Percentiles rank a stretch among this genome's conserved stretches.
Evolutionary conservation across 92 coral and sea anemone species (phyloP).

Genomic region (Bergia sp.): DNA sequence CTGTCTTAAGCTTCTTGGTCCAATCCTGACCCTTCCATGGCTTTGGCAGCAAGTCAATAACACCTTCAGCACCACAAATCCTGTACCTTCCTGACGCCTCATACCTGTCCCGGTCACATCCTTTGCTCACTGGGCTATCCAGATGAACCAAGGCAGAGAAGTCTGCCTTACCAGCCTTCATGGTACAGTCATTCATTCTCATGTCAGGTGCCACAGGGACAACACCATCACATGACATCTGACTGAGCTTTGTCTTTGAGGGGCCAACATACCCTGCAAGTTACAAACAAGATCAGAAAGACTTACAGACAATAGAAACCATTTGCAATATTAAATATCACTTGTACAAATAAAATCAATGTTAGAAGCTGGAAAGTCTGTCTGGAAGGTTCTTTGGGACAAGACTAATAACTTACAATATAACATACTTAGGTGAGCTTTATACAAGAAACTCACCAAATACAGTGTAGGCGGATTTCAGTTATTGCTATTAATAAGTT

Average conservation of each 20-base stretch:
- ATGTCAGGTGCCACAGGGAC: conserved; percentile 69
- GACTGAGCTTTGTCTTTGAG: conserved; percentile 47
- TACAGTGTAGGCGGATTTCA: too few species aligned
- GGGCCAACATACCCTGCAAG: conserved; percentile 68
- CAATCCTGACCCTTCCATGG: conserved; percentile 74
- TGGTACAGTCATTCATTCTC: conserved; percentile 71
- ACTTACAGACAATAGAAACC: too few species aligned
- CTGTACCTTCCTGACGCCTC: conserved; percentile 84
- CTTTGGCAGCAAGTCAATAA: conserved; percentile 82
- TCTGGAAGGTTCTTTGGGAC: too few species aligned
- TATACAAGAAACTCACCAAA: too few species aligned
- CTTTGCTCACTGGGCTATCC: conserved; percentile 69
- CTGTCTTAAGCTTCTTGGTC: conserved; percentile 57
- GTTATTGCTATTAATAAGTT: too few species aligned
- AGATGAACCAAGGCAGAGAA: conserved; percentile 73
- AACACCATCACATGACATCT: conserved; percentile 78
- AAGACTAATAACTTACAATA: too few species aligned
- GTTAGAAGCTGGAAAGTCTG: too few species aligned
- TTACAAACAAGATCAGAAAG: background rate
- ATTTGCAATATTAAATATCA: too few species aligned
- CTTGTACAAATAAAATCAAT: too few species aligned
- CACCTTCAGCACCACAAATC: conserved; percentile 79
- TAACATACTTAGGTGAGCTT: too few species aligned
- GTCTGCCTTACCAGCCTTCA: conserved; percentile 58
- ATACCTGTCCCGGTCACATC: conserved; percentile 88